Base-by-base conservation (phyloP, 1,140 invertebrate genomes). In the Pararge aegeria region DNA sequence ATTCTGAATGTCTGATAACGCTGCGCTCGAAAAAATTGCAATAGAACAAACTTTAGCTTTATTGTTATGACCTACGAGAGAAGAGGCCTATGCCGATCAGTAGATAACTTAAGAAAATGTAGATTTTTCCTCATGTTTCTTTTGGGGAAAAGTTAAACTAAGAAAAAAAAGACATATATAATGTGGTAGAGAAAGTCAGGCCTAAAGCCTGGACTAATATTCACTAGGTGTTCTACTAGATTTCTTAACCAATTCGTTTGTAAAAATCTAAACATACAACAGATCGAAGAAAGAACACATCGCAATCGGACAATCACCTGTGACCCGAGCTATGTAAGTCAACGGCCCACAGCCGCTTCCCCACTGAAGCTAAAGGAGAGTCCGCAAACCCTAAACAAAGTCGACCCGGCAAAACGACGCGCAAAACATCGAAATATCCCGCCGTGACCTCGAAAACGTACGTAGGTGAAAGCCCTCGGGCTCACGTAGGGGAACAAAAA, bases 361-460 rank as follows among this genome's bases (percentile, higher is more conserved):
- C 66, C 58, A 62, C 66, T 68, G 56, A 68, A 64, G 62, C 30
- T 34, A 34, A 34, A 24, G 24, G 55, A 61, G 59, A 68, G 38
- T 68, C 62, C 63, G 44, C 59, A 68, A 74, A 68, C 67, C 70
- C 72, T 73, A 75, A 75, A 75, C 68, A 73, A 80, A 78, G 75
- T 73, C 75, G 64, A 68, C 73, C 68, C 67, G 71, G 72, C 64
- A 72, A 80, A 81, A 78, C 71, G 74, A 73, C 63, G 67, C 75
- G 77, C 78, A 81, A 76, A 83, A 83, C 73, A 80, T 78, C 80
- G 76, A 73, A 84, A 80, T 78, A 83, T 77, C 78, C 78, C 81
- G 80, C 78, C 83, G 82, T 88, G 85, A 87, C 85, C 85, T 86
- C 83, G 83, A 88, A 87, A 88, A 87, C 78, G 85, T 85, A 83